These are phyloP conservation scores for Toxotes lorentzi DNA, from an alignment of 2,797 vertebrate genomes.

Conservation along the genomic window DNA sequence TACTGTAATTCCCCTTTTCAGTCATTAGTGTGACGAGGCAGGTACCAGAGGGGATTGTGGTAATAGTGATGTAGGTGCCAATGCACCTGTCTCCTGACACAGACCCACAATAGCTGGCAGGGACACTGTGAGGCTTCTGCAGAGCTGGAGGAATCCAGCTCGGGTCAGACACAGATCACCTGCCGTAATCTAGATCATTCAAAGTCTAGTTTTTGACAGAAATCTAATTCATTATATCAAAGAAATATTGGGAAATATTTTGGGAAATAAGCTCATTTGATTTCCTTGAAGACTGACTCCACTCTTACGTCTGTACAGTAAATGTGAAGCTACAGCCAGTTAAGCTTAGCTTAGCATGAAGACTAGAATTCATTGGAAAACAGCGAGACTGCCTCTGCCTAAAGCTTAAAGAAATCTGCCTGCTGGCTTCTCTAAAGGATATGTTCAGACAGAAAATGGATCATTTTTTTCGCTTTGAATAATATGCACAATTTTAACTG, in stretches of 20 bases:
- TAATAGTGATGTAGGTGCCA: slow-evolving; percentile 50
- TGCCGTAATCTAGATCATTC: not conserved
- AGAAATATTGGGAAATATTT: not conserved
- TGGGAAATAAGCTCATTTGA: not conserved
- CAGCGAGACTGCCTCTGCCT: not conserved
- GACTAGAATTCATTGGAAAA: not conserved
- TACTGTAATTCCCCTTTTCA: slow-evolving; percentile 35
- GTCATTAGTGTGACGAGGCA: slow-evolving; percentile 39
- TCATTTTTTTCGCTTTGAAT: not conserved
- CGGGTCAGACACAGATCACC: slow-evolving; percentile 38
- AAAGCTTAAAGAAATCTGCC: not conserved
- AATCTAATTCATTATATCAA: slow-evolving; percentile 7
- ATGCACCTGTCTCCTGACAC: slow-evolving; percentile 54
- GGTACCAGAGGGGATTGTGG: slow-evolving; percentile 38
- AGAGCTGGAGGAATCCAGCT: slow-evolving; percentile 16
- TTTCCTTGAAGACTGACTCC: not conserved
- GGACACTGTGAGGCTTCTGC: slow-evolving; percentile 25
- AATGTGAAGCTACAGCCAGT: not conserved
- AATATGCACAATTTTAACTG: not conserved
- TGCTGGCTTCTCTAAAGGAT: not conserved
- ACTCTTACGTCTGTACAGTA: not conserved
- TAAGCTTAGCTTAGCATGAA: not conserved
- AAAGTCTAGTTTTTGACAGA: not conserved
- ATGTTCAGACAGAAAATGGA: not conserved
- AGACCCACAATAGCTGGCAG: slow-evolving; percentile 47